Evolutionary conservation across 2,888 invertebrate species (phyloP), one percentile per base, ranked within the genome.

Genomic region (Melanostoma mellinum): DNA sequence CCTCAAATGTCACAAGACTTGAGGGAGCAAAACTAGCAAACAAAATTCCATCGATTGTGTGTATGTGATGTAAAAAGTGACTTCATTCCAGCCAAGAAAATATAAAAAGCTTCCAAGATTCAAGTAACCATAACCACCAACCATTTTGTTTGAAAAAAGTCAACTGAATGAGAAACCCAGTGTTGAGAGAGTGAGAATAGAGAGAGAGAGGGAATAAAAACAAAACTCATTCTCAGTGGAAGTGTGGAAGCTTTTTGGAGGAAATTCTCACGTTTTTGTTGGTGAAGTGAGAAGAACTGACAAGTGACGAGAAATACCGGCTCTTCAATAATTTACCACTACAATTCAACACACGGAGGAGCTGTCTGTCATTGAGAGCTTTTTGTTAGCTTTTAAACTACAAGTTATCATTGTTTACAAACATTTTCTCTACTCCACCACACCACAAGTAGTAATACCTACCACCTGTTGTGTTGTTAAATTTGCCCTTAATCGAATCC

Each of bases 161-260:
- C 20, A 20, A 20, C 20, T 20, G 20, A 20, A 1, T 20, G 20
- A 20, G 20, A 20, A 20, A 20, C 20, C 20, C 20, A 20, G 20
- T n/a, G n/a, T n/a, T n/a, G n/a, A n/a, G n/a, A n/a, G n/a, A 40
- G 4, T 9, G 8, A 30, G 8, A 1, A 9, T n/a, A n/a, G 30
- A n/a, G 9, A 42, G 2, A 67, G 2, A 58, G 32, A 65, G 48
- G 52, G 40, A 42, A 32, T 46, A 10, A 60, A 5, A 36, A 44
- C 36, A 10, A 38, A 61, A 52, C 10, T 63, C 55, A 20, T 73
- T 56, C 65, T 69, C 20, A 74, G 8, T 82, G 82, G 82, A 78
- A 82, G 73, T 65, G 69, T n/a, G 6, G 20, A 63, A 78, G 82
- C 82, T 82, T 81, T 63, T 48, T 77, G 81, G 76, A 81, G 75